Base-by-base conservation (phyloP, 2,797 vertebrate species). In the Lutjanus campechanus region DNA sequence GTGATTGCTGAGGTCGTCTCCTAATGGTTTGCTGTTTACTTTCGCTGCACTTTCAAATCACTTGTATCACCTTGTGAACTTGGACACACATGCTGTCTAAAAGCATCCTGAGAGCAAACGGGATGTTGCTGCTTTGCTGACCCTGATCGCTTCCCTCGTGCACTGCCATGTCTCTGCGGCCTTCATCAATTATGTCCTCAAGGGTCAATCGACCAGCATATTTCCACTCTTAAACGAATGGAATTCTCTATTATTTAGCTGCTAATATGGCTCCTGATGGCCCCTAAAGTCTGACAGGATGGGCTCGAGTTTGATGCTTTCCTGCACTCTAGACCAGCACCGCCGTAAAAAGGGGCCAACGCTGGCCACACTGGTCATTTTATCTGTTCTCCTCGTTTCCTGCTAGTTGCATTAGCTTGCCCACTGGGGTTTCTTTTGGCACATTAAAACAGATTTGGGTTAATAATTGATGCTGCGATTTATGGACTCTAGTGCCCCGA, bases 391-490 rank as follows among this genome's bases (percentile, higher is more conserved):
- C 66, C 78, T 91, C 65, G 54, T 91, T 95, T 95, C 93, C 93
- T 93, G 93, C 86, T 88, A 77, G 88, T 93, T 93, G 93, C 94
- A 95, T 95, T 95, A 95, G 94, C 84, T 69, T 20, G 40, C 68
- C 91, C 90, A 16, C 76, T 72, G 91, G 93, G 93, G 84, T 90
- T 94, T 94, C 92, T 91, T 94, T 94, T 93, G 86, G 92, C 94
- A 94, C 93, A 94, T 95, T 94, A 94, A 94, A 93, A 92, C 90
- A 93, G 93, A 94, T 94, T 94, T 94, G 83, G 90, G 86, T 95
- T 91, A 95, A 95, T 95, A 94, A 95, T 95, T 94, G 91, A 95
- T 95, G 92, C 82, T 83, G 85, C 88, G 68, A 94, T 94, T 94
- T 95, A 94, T 94, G 93, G 92, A 93, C 90, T 93, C 75, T 46